phyloP scores from a whole-genome alignment of 2,113 vertebrate genomes.

The Pipra filicauda region DNA sequence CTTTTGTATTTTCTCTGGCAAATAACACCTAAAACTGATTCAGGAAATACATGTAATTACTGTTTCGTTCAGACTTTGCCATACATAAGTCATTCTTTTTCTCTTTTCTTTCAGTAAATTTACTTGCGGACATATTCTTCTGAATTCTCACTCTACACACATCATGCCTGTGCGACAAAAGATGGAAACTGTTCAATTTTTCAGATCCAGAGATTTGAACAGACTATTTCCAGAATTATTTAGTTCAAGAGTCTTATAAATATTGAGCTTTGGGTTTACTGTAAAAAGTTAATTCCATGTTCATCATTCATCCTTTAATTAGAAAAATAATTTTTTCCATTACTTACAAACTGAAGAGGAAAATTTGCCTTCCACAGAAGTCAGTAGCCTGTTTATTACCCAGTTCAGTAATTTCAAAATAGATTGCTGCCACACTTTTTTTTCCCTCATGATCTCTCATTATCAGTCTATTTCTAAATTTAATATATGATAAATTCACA shows the following conservation, averaged over 20 bases:
- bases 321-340: neutral
- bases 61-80: neutral
- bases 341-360: neutral
- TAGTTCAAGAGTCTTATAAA: neutral
- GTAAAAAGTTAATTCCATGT: neutral
- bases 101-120: neutral
- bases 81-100: neutral
- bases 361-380: neutral
- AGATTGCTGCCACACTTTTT: neutral
- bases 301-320: neutral
- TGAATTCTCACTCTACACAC: neutral
- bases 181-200: neutral
- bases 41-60: neutral
- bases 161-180: neutral
- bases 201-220: neutral
- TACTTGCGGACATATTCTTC: neutral
- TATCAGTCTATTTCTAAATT: neutral
- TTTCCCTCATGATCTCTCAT: neutral
- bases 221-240: neutral
- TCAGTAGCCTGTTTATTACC: neutral
- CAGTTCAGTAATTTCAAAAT: neutral
- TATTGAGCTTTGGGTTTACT: neutral
- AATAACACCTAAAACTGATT: neutral
- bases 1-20: neutral
- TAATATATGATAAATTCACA: neutral